Evolutionary conservation across 2,113 vertebrate species (phyloP), one percentile per base, ranked within the genome.

Genomic region (Galemys pyrenaicus): DNA sequence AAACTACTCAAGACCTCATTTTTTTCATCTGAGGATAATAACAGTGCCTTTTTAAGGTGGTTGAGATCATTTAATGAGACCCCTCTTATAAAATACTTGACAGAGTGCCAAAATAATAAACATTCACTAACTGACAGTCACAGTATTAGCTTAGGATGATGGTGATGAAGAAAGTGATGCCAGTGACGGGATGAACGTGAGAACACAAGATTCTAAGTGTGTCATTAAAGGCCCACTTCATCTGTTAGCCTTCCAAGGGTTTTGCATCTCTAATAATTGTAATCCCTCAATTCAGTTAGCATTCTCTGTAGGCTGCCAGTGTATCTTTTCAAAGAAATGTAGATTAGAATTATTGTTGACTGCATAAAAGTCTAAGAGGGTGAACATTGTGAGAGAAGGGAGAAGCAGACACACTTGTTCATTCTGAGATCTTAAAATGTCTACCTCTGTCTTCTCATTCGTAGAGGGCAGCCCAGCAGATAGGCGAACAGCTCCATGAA

Each of bases 261-360:
- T 95, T 78, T n/a, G 5, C 19, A 16, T 20, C 37, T 89, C n/a
- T 80, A 39, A 58, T 51, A 81, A 77, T 9, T 94, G 22, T 68
- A 44, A 90, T 58, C 39, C 86, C 30, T 94, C 28, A 64, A 70
- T 26, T 82, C 77, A 82, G 32, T 64, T 67, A 88, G 81, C n/a
- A 22, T 62, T 92, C n/a, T 80, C 68, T 89, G 39, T 44, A 74
- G 64, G 44, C 30, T 86, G 9, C 32, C 73, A 89, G 22, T 60
- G 64, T 35, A 51, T 82, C 62, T 95, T 95, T 87, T 91, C 78
- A 86, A 95, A 96, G 44, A 96, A 96, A 91, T 94, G 35, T 41
- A 92, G 37, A 75, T 83, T 62, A 81, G 44, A 35, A 19, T 10
- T 74, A 82, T 56, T 44, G 67, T 41, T 87, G 73, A 73, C 17